phyloP scores from a whole-genome alignment of 2,113 vertebrate species.

The Cebidichthys violaceus region DNA sequence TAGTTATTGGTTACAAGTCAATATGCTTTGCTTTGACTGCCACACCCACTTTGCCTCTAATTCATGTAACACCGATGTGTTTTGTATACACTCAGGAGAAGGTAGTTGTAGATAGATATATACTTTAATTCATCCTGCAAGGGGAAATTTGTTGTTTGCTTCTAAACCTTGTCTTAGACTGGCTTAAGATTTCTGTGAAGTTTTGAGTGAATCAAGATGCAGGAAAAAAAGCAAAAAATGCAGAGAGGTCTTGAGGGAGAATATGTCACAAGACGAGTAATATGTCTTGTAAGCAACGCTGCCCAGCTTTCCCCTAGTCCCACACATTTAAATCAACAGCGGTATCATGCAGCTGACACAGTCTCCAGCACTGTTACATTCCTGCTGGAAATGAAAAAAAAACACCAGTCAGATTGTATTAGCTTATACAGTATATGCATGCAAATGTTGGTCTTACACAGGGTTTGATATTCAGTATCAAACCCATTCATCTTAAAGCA shows the following conservation, averaged over 20 bases:
- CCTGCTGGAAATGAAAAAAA: conserved; percentile 21
- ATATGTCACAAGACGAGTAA: conserved; percentile 49
- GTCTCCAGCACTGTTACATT: conserved; percentile 15
- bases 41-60: not conserved
- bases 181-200: conserved; percentile 14
- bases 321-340: conserved; percentile 46
- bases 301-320: conserved; percentile 20
- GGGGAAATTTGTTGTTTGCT: no score
- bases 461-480: conserved; percentile 20
- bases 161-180: not conserved
- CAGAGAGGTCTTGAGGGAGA: conserved; percentile 21
- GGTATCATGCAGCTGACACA: conserved; percentile 29
- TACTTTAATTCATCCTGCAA: no score
- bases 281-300: conserved; percentile 47
- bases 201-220: conserved; percentile 16
- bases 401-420: conserved; percentile 12
- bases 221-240: conserved; percentile 9
- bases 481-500: conserved; percentile 21
- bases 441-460: conserved; percentile 2
- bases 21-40: not conserved
- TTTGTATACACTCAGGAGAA: not conserved
- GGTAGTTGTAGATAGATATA: not conserved
- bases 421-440: not conserved
- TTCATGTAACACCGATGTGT: not conserved
- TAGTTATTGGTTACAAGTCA: conserved; percentile 17